These are phyloP conservation scores for Ameiurus melas DNA, from an alignment of 2,113 vertebrate species.

Conservation along the genomic window DNA sequence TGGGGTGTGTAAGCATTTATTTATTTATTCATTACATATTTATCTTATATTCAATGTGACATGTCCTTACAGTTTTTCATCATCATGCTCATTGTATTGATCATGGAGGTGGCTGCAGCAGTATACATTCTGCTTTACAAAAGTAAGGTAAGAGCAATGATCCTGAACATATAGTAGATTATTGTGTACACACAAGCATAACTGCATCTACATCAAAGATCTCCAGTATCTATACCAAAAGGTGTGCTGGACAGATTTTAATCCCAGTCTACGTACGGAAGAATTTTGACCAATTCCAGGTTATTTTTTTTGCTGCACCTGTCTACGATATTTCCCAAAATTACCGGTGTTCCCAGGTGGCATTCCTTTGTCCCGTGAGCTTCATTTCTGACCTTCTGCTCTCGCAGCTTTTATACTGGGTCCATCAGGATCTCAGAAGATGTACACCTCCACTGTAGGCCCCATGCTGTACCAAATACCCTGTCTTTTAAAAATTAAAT, in stretches of 20 bases:
- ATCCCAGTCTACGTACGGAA: neutral
- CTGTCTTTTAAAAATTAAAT: neutral
- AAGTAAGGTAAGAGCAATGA: slow-evolving; percentile 65
- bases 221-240: neutral
- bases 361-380: neutral
- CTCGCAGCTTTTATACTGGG: too few relatives aligned
- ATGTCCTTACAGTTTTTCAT: slow-evolving; percentile 72
- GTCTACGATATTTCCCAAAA: neutral
- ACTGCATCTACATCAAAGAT: too few relatives aligned
- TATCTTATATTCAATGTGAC: neutral
- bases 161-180: neutral
- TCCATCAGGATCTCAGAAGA: too few relatives aligned
- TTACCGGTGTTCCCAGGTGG: neutral
- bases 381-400: too few relatives aligned
- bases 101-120: slow-evolving; percentile 68
- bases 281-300: neutral
- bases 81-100: slow-evolving; percentile 75
- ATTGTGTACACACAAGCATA: neutral
- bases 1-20: neutral
- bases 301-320: neutral
- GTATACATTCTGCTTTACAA: slow-evolving; percentile 70
- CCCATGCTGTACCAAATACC: neutral
- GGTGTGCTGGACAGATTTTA: neutral
- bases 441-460: neutral
- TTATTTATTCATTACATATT: too few relatives aligned